Evolutionary conservation across 1,140 invertebrate genomes (phyloP), one percentile per base, ranked within the genome.

Genomic region (Muscidifurax raptorellus): DNA sequence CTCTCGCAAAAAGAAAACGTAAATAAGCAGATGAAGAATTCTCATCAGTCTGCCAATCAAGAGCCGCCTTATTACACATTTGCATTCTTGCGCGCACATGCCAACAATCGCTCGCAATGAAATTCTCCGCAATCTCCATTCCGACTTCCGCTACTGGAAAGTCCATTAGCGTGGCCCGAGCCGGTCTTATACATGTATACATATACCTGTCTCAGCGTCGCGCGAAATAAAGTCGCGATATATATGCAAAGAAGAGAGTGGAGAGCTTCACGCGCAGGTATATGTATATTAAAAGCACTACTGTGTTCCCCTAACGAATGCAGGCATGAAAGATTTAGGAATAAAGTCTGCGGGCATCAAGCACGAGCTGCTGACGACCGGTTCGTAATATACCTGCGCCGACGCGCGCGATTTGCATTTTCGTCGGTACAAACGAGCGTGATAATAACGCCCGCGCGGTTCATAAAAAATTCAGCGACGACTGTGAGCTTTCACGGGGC

Each of bases 391-490:
- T 27, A 30, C 66, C 66, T 69, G 52, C 10, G 67, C 15, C 67
- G 67, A 36, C 32, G 22, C 3, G 18, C 25, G 27, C 64, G n/a
- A 80, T 69, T 69, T 80, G 64, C 78, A 69, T 69, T 69, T 69
- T 18, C 27, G n/a, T 79, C 22, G 10, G 22, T 44, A 66, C 76
- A 32, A 40, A 28, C 66, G 40, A 69, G 75, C 69, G 72, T 44
- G 85, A 86, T 86, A 74, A 82, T 82, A 74, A 82, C 74, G 44
- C 59, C 6, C 10, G 18, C 67, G 13, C 79, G 44, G 72, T 71
- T 87, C 87, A 83, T 87, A 85, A 88, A 80, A 47, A 86, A 88
- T 88, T 88, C 85, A 88, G 84, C 66, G 15, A n/a, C 52, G 75
- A 18, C 36, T 40, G 36, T 1, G 47, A 32, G 76, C 52, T 12